These are phyloP conservation scores for Sclerodermus sp. DNA, from an alignment of 2,888 invertebrate genomes.

Conservation along the genomic window DNA sequence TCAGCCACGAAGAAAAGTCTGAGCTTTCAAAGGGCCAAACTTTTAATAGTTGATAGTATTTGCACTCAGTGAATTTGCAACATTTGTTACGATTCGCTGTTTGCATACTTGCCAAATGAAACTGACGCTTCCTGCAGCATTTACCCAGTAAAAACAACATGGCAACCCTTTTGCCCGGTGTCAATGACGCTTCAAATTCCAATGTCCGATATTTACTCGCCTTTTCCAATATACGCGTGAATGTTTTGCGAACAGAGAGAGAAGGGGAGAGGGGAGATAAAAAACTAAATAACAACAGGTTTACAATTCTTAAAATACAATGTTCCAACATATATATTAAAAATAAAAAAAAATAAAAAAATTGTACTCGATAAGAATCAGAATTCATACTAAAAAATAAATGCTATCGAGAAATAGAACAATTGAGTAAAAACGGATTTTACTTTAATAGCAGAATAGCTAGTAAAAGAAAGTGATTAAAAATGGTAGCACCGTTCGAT, in stretches of 20 bases:
- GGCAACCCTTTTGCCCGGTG: conserved; percentile 9
- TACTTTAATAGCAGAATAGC: not conserved
- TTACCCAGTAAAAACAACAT: conserved; percentile 30
- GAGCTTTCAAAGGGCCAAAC: too few relatives aligned
- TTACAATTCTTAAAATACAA: too few relatives aligned
- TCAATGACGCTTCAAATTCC: conserved; percentile 24
- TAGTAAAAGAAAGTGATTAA: not conserved
- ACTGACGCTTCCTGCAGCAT: conserved; percentile 20
- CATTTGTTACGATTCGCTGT: conserved; percentile 34
- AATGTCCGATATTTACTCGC: conserved; percentile 15
- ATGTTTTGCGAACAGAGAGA: too few relatives aligned
- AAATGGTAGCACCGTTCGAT: not conserved
- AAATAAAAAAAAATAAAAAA: too few relatives aligned
- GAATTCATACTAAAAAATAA: too few relatives aligned
- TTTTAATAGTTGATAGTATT: conserved; percentile 28
- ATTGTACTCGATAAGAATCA: too few relatives aligned
- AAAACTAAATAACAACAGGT: too few relatives aligned
- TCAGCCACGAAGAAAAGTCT: too few relatives aligned
- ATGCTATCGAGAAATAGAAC: too few relatives aligned
- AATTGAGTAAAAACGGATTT: too few relatives aligned
- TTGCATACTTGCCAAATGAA: conserved; percentile 38
- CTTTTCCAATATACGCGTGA: not conserved
- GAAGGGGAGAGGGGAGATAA: too few relatives aligned
- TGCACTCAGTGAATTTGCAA: conserved; percentile 15
- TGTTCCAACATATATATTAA: too few relatives aligned